phyloP scores from a whole-genome alignment of 2,888 invertebrate species.

The Apodemia mormo region DNA sequence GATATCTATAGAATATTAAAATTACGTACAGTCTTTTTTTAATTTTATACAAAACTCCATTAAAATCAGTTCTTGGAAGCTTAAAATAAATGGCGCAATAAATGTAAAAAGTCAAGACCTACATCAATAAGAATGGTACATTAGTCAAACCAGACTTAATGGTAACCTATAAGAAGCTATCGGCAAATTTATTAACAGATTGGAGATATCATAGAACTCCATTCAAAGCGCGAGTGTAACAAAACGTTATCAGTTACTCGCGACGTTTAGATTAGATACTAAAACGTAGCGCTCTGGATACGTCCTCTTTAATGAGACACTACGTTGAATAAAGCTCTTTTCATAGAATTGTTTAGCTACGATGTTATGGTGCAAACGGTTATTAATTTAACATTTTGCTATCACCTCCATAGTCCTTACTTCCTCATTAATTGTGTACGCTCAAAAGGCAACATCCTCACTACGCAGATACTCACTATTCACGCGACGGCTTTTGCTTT shows the following conservation, averaged over 20 bases:
- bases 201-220: constrained; percentile 41
- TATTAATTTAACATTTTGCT: not conserved
- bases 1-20: too few relatives aligned
- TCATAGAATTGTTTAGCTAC: constrained; percentile 33
- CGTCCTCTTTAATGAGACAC: constrained; percentile 65
- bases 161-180: constrained; percentile 32
- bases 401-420: not conserved
- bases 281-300: constrained; percentile 55
- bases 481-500: too few relatives aligned
- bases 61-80: too few relatives aligned
- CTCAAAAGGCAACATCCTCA: too few relatives aligned
- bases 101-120: not conserved
- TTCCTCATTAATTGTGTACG: too few relatives aligned
- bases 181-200: constrained; percentile 41
- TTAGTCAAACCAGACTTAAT: constrained; percentile 26
- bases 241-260: constrained; percentile 41
- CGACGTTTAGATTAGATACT: constrained; percentile 48
- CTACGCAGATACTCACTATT: too few relatives aligned
- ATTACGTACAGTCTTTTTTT: too few relatives aligned
- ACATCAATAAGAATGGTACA: constrained; percentile 26
- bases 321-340: constrained; percentile 38
- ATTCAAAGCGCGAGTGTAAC: constrained; percentile 36
- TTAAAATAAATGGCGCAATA: not conserved
- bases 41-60: too few relatives aligned
- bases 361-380: not conserved